Base-by-base conservation (phyloP, 2,113 vertebrate genomes). In the Gasterosteus aculeatus region DNA sequence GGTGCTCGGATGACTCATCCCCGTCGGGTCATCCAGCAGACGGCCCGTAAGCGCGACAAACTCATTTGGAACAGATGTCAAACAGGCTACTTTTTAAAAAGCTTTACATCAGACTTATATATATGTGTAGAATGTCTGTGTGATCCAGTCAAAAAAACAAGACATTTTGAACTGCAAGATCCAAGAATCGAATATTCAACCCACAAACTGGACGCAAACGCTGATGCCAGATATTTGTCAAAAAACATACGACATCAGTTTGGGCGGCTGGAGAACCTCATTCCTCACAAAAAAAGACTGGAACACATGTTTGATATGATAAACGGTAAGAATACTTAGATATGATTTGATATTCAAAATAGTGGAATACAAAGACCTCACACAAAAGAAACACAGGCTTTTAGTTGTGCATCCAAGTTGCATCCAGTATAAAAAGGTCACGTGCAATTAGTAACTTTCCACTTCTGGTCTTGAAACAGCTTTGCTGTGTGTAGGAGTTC, bases 161-260 rank as follows among this genome's bases (percentile, higher is more conserved):
- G 1, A 53, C 0, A 12, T 14, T 47, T 59, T 19, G 3, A 35
- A 35, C 15, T 35, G 31, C 31, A 16, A 19, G 19, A 7, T 59
- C 7, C 16, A 38, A 39, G 31, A 38, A 3, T 19, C 9, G 2
- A 10, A n/a, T 51, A 41, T 39, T 61, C 38, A 12, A 73, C 57
- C 12, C 16, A 3, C 2, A 3, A 47, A 66, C 44, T 31, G 57
- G 76, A 38, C 62, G 38, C 26, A 64, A 82, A 66, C 78, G 72
- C 64, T 69, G 11, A 56, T 80, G 19, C 62, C 19, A 29, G 69
- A 73, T 49, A 77, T 65, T 4, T 44, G 59, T 72, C 46, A 18
- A 60, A 85, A 83, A 77, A 63, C 62, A 62, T 69, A 89, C 85
- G 75, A 87, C 75, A 62, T 89, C 78, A 87, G 58, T 14, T 64